Evolutionary conservation across 2,888 invertebrate species (phyloP).

Genomic region (Laothoe populi): DNA sequence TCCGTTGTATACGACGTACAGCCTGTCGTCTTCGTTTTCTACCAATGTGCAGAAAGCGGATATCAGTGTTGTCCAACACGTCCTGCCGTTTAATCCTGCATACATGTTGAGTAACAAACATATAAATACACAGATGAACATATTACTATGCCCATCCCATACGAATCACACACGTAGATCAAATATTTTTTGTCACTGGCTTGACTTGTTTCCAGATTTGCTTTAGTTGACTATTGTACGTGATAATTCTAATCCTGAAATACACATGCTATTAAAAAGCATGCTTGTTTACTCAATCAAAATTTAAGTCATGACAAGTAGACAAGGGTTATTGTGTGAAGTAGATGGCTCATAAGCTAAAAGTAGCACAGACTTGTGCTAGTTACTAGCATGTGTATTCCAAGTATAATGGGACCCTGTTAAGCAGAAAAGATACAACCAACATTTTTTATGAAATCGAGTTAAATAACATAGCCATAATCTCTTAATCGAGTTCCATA

Average conservation of each 20-base stretch:
- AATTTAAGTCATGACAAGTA: no score
- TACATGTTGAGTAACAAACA: slow-evolving; percentile 24
- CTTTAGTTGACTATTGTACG: background rate
- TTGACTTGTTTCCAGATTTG: background rate
- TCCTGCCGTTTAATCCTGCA: slow-evolving; percentile 92
- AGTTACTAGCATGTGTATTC: no score
- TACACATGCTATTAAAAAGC: background rate
- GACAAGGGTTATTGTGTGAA: no score
- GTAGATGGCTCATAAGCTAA: no score
- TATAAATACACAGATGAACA: slow-evolving; percentile 9
- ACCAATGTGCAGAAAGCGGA: slow-evolving; percentile 95
- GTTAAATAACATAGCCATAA: no score
- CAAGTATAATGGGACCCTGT: no score
- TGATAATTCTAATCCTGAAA: background rate
- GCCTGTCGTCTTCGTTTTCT: slow-evolving; percentile 94
- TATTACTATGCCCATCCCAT: slow-evolving; percentile 24
- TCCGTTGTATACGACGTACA: slow-evolving; percentile 95
- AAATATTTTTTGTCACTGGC: background rate
- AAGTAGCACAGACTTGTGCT: no score
- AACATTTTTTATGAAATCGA: no score
- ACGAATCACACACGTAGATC: background rate
- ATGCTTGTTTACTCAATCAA: background rate
- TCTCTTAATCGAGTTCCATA: no score
- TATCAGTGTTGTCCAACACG: slow-evolving; percentile 97
- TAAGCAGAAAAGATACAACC: no score